Evolutionary conservation across 53 echinoderm and acorn worm species (phyloP), one percentile per base, ranked within the genome.

Genomic region (Temnopleurus reevesii): DNA sequence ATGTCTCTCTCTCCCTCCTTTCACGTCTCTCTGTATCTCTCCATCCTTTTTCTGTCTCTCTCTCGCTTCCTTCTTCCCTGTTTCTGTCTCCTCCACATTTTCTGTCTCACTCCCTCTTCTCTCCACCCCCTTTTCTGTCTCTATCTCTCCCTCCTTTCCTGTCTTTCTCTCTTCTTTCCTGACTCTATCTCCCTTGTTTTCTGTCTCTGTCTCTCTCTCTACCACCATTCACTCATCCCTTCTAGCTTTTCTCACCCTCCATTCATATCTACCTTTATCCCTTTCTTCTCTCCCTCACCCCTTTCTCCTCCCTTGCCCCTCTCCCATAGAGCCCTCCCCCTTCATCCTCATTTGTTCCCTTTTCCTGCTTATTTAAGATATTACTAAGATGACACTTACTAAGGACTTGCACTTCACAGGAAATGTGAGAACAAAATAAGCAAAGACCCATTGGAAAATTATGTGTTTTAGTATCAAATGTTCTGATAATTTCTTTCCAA

Each of bases 161-260:
- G 28, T 31, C 64, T 34, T 8, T 30, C 33, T 30, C 6, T 30
- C 25, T 15, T 17, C 4, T 34, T 30, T 34, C 34, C 3, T 64
- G 6, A 12, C 34, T 0, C 29, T n/a, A 27, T 19, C 64, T 19
- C 30, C 30, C 65, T 65, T 31, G 26, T 31, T 56, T 1, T 0
- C 30, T 65, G 29, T 34, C 65, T 65, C 33, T 63, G 26, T 63
- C 30, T 63, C 63, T 63, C 63, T 63, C 63, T 63, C 63, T 63
- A 8, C 27, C 33, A 26, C 34, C 18, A 3, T 18, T 5, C 31
- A 29, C 35, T 34, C 65, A 17, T 34, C 4, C 65, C 30, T 31
- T 65, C 35, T 65, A 1, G 1, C 65, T 33, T 15, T 18, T 7
- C 5, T 64, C 44, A 31, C 25, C 23, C 34, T 5, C 23, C 12